phyloP scores from a whole-genome alignment of 1,140 invertebrate genomes.

The Drosophila bipectinata region DNA sequence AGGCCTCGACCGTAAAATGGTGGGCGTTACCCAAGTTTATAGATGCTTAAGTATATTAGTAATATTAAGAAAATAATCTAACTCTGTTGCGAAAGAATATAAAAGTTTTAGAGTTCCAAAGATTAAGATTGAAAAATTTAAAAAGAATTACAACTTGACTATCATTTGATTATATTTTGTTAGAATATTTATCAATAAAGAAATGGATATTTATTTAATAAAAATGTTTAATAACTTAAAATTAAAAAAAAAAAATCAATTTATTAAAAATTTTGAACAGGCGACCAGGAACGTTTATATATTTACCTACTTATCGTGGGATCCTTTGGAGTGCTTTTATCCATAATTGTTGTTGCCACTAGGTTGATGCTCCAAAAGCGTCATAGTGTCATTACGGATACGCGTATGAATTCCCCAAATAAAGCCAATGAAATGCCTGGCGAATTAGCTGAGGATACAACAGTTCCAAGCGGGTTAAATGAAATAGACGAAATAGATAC shows the following conservation, averaged over 20 bases:
- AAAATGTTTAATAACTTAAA: neutral
- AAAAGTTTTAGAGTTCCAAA: too few species aligned
- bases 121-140: too few species aligned
- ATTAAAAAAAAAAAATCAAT: too few species aligned
- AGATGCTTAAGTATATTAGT: too few species aligned
- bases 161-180: too few species aligned
- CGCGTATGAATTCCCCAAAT: slow-evolving; percentile 50
- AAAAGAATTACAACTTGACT: too few species aligned
- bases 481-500: slow-evolving; percentile 90
- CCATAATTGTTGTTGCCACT: slow-evolving; percentile 88
- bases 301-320: slow-evolving; percentile 90
- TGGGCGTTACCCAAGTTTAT: too few species aligned
- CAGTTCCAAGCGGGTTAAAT: slow-evolving; percentile 89
- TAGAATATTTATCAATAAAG: too few species aligned
- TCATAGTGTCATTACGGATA: slow-evolving; percentile 85
- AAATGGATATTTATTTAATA: neutral
- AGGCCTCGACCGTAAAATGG: too few species aligned
- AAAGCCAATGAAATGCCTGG: slow-evolving; percentile 32
- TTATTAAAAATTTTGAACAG: slow-evolving; percentile 84
- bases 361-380: slow-evolving; percentile 87
- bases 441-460: slow-evolving; percentile 84
- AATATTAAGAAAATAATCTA: too few species aligned
- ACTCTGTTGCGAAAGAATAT: too few species aligned
- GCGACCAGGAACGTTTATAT: slow-evolving; percentile 91
- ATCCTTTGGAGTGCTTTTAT: slow-evolving; percentile 88